Evolutionary conservation across 1,140 invertebrate species (phyloP).

Genomic region (Diabrotica virgifera): DNA sequence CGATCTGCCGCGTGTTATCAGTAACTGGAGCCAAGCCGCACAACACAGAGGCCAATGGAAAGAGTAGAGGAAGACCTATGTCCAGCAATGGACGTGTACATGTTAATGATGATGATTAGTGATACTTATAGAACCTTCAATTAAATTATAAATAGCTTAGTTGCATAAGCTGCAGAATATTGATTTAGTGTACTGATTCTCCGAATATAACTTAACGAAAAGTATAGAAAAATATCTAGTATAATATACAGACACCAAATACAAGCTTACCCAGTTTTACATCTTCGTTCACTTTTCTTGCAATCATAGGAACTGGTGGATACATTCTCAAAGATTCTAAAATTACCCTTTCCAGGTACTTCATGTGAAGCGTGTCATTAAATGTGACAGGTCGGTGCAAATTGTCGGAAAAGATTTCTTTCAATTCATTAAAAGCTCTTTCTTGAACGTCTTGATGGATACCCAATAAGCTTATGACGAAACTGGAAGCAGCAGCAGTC

Average conservation of each 20-base stretch:
- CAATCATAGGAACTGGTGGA: constrained; percentile 78
- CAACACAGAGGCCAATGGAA: too few species aligned
- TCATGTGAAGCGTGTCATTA: constrained; percentile 73
- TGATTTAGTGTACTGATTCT: too few species aligned
- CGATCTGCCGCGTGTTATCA: too few species aligned
- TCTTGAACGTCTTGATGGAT: constrained; percentile 71
- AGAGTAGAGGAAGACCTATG: too few species aligned
- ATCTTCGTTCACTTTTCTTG: constrained; percentile 67
- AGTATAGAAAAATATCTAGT: neutral
- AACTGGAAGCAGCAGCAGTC: constrained; percentile 81
- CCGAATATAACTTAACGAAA: neutral
- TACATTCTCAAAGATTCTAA: constrained; percentile 81
- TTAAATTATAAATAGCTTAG: too few species aligned
- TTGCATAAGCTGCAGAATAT: too few species aligned
- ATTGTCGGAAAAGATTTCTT: constrained; percentile 76
- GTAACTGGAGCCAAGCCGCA: too few species aligned
- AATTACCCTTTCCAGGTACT: constrained; percentile 77
- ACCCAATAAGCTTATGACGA: constrained; percentile 77
- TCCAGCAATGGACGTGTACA: too few species aligned
- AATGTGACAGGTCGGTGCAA: constrained; percentile 65
- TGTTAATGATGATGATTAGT: too few species aligned
- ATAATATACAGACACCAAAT: neutral
- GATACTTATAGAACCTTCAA: too few species aligned
- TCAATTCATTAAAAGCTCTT: constrained; percentile 75
- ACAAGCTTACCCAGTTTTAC: constrained; percentile 55